phyloP scores from a whole-genome alignment of 2,113 vertebrate species.

The Pteropus alecto region DNA sequence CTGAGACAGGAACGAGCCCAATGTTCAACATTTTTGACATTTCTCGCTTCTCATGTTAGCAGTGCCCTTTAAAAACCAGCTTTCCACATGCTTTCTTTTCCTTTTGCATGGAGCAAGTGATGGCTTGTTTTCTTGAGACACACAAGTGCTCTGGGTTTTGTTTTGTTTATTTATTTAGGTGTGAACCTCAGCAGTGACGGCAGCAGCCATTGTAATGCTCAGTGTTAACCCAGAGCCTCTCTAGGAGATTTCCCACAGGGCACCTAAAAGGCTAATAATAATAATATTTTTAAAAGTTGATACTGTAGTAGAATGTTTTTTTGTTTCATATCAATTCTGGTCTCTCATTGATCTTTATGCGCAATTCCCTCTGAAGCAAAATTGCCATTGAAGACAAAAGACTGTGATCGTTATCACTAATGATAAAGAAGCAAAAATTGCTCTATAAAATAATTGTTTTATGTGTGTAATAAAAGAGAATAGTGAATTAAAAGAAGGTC shows the following conservation, averaged over 20 bases:
- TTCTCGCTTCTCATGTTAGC: constrained; percentile 10
- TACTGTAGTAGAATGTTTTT: not conserved
- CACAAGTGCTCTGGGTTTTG: not conserved
- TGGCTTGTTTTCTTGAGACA: constrained; percentile 24
- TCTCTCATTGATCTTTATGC: constrained; percentile 52
- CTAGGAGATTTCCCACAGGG: not conserved
- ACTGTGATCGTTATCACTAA: constrained; percentile 33
- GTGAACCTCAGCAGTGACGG: not conserved
- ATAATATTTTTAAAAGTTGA: constrained; percentile 31
- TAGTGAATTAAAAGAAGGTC: constrained; percentile 41
- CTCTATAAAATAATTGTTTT: constrained; percentile 55
- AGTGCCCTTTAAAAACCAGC: constrained; percentile 5
- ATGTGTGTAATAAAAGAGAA: constrained; percentile 47
- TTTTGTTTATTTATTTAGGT: constrained; percentile 36
- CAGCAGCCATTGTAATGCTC: not conserved
- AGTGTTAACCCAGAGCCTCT: not conserved
- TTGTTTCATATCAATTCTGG: constrained; percentile 36
- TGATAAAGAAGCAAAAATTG: constrained; percentile 29
- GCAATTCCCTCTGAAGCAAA: constrained; percentile 64
- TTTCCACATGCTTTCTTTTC: not conserved
- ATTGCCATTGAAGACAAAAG: constrained; percentile 32
- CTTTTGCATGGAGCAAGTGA: not conserved
- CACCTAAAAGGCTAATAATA: not conserved
- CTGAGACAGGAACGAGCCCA: not conserved
- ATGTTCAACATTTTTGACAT: constrained; percentile 39